Base-by-base conservation (phyloP, 2,797 vertebrate genomes). In the Sebastes iracundus region DNA sequence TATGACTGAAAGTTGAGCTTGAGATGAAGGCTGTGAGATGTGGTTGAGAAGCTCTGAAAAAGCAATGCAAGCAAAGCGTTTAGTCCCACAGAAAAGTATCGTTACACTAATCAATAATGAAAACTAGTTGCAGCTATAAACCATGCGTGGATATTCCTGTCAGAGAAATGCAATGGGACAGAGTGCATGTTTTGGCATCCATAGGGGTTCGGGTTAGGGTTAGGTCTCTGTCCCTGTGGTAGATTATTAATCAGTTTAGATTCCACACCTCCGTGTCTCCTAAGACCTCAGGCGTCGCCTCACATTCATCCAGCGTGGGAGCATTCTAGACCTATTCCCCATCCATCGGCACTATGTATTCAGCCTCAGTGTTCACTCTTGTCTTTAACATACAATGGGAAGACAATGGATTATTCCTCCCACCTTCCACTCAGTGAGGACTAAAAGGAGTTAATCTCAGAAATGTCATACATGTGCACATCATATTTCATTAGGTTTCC, bases 351-450 rank as follows among this genome's bases (percentile, higher is more conserved):
- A 5, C 73, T 72, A 80, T 56, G 55, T 14, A 27, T 86, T 84
- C 81, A 87, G 55, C 64, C 53, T 69, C 32, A 13, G 20, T 13
- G 18, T 27, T 35, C 33, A 2, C 66, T 70, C 71, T 82, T 75
- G 71, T 80, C 68, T 80, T 88, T 72, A 65, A 60, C 73, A 71
- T 64, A 83, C 82, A 88, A 77, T 61, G 42, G 11, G 63, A 77
- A 84, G 67, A 86, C 81, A 79, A 85, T 46, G 75, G 63, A 87
- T 89, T 70, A 79, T 89, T 79, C 86, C 85, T 83, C 90, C 87
- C 81, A 82, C 84, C 55, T 64, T 77, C 63, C 33, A 16, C 71
- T 16, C 49, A 23, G 23, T n/a, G 30, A 75, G 5, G 33, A 53
- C 65, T 61, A 28, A 30, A 56, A 62, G 75, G 52, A 77, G 68